A percentile compares a stretch with the other conserved stretches of the same genome.
Evolutionary conservation across 2,888 invertebrate genomes (phyloP).

Genomic region (Apantesis nais): DNA sequence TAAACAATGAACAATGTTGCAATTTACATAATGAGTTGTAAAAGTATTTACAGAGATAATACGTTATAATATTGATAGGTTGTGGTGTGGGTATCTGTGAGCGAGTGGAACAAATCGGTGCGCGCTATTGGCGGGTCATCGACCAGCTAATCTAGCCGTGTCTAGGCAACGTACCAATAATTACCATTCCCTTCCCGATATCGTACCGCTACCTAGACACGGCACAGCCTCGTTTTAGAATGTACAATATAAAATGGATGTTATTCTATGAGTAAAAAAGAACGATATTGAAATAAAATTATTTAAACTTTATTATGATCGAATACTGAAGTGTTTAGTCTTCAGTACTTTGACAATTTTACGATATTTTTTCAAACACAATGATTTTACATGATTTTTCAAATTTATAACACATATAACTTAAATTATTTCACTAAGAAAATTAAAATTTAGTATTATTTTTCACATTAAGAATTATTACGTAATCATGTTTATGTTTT

Average conservation of each 20-base stretch:
- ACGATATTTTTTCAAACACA: too few species aligned
- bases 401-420: too few species aligned
- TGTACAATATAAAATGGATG: background rate
- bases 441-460: too few species aligned
- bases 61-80: slow-evolving; percentile 2
- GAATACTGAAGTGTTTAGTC: too few species aligned
- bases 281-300: background rate
- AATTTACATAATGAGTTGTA: too few species aligned
- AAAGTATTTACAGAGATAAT: background rate
- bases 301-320: background rate
- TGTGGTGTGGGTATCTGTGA: slow-evolving; percentile 12
- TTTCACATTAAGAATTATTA: background rate
- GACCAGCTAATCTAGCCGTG: slow-evolving; percentile 46
- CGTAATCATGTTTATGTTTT: background rate
- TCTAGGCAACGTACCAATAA: slow-evolving; percentile 40
- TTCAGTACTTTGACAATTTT: too few species aligned
- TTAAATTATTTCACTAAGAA: too few species aligned
- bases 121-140: slow-evolving; percentile 36
- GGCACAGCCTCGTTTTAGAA: background rate
- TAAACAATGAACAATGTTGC: too few species aligned
- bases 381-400: too few species aligned
- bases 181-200: slow-evolving; percentile 39
- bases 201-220: slow-evolving; percentile 7
- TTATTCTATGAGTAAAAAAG: background rate
- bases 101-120: slow-evolving; percentile 42